A percentile compares a stretch with the other conserved stretches of the same genome.
Conservation (phyloP, 2,888 invertebrate genomes). For the Amblyjoppa fuscipennis region DNA sequence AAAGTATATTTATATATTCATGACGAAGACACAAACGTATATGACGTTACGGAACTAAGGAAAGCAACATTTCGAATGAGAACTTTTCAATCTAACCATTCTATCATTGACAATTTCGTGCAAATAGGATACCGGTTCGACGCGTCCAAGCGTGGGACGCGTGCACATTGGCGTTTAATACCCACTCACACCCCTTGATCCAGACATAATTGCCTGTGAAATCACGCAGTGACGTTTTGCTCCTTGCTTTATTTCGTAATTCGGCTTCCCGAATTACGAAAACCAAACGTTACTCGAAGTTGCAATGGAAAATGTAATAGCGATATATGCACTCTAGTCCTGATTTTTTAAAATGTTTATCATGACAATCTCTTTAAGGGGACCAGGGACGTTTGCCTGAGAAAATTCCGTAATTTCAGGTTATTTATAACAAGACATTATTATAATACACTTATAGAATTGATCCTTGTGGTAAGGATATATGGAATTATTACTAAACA, state of each 20-base stretch:
- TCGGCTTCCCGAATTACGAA: slow-evolving; percentile 29
- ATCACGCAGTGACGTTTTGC: slow-evolving; percentile 82
- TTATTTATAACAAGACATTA: too few relatives aligned
- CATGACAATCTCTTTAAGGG: too few relatives aligned
- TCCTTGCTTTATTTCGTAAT: slow-evolving; percentile 82
- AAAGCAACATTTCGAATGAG: slow-evolving; percentile 73
- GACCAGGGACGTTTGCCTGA: too few relatives aligned
- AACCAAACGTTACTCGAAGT: background rate
- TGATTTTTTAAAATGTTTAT: too few relatives aligned
- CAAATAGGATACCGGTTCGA: slow-evolving; percentile 85
- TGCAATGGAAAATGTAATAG: background rate
- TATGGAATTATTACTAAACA: too few relatives aligned
- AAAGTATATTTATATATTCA: background rate
- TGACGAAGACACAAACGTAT: background rate
- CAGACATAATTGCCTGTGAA: slow-evolving; percentile 84
- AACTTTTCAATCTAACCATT: slow-evolving; percentile 83
- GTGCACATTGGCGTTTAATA: slow-evolving; percentile 90
- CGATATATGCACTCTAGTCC: background rate
- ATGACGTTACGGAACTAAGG: background rate
- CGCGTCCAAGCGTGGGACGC: slow-evolving; percentile 88
- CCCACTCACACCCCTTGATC: slow-evolving; percentile 71
- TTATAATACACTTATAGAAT: too few relatives aligned
- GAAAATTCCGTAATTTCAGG: too few relatives aligned
- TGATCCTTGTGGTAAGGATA: too few relatives aligned
- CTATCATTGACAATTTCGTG: slow-evolving; percentile 84